These are phyloP conservation scores for Syritta pipiens DNA, from an alignment of 2,888 invertebrate genomes.

Conservation along the genomic window DNA sequence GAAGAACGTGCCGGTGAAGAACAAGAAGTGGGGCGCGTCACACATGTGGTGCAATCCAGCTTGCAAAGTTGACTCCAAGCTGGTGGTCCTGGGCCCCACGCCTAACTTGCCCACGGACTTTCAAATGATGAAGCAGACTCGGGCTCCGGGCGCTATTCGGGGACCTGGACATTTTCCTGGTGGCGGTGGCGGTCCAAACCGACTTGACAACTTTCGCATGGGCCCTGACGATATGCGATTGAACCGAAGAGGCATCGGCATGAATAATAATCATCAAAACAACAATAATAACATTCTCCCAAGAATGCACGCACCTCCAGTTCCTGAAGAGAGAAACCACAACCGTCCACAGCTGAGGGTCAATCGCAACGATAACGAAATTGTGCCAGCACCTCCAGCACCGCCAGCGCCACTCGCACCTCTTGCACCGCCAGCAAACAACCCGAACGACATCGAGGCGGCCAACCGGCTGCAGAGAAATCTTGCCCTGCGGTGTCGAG, in stretches of 20 bases:
- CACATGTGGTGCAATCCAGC: slow-evolving; percentile 97
- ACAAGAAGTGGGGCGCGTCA: slow-evolving; percentile 89
- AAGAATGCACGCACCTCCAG: slow-evolving; percentile 72
- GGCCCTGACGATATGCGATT: slow-evolving; percentile 74
- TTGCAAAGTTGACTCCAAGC: slow-evolving; percentile 87
- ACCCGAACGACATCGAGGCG: slow-evolving; percentile 75
- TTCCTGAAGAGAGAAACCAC: slow-evolving; percentile 71
- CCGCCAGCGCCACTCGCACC: slow-evolving; percentile 43
- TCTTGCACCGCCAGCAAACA: slow-evolving; percentile 66
- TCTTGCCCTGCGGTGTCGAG: slow-evolving; percentile 77
- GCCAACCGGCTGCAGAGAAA: slow-evolving; percentile 78
- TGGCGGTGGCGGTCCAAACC: slow-evolving; percentile 68
- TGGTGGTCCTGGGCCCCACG: slow-evolving; percentile 84
- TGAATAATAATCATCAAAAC: slow-evolving; percentile 75
- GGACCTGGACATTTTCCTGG: slow-evolving; percentile 56
- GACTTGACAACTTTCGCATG: slow-evolving; percentile 70
- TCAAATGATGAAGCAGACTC: slow-evolving; percentile 78
- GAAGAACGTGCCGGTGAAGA: slow-evolving; percentile 87
- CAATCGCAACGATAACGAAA: slow-evolving; percentile 71
- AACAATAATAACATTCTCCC: slow-evolving; percentile 75
- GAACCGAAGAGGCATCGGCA: slow-evolving; percentile 75
- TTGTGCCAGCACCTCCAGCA: slow-evolving; percentile 16
- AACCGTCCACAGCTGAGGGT: slow-evolving; percentile 70
- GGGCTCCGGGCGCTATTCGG: slow-evolving; percentile 69
- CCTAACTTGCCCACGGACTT: slow-evolving; percentile 78